These are phyloP conservation scores for Calycopis cecrops DNA, from an alignment of 1,140 invertebrate species.

Conservation along the genomic window DNA sequence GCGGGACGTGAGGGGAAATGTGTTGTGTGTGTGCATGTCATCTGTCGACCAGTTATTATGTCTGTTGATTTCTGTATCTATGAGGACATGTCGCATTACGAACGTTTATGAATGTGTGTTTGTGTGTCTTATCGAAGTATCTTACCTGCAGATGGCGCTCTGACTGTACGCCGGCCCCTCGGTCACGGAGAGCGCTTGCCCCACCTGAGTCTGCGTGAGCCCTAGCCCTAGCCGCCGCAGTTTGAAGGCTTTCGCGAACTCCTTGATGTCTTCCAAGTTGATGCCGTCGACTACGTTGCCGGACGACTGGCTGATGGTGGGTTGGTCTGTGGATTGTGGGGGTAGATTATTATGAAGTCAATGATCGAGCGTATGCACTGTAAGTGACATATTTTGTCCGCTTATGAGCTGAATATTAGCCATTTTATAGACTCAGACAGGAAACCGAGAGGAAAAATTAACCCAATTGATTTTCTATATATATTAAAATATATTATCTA, in stretches of 20 bases:
- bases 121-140: constrained; percentile 8
- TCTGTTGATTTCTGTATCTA: no score
- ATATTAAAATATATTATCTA: no score
- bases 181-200: constrained; percentile 94
- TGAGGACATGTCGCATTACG: no score
- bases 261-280: constrained; percentile 97
- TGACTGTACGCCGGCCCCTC: constrained; percentile 98
- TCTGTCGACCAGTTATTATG: no score
- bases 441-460: no score
- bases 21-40: no score
- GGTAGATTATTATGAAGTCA: not conserved
- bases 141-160: constrained; percentile 97
- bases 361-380: no score
- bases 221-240: constrained; percentile 93
- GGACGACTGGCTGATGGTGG: constrained; percentile 93
- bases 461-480: no score
- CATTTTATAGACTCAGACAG: not conserved
- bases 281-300: constrained; percentile 97
- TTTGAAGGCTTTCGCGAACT: constrained; percentile 98
- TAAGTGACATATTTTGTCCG: not conserved
- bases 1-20: no score
- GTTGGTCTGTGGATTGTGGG: constrained; percentile 81
- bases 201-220: constrained; percentile 96
- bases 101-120: constrained; percentile 8
- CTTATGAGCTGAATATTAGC: not conserved